Base-by-base conservation (phyloP, 37 sponge, comb jelly and placozoan species). In the Lycopodina hypogea region DNA sequence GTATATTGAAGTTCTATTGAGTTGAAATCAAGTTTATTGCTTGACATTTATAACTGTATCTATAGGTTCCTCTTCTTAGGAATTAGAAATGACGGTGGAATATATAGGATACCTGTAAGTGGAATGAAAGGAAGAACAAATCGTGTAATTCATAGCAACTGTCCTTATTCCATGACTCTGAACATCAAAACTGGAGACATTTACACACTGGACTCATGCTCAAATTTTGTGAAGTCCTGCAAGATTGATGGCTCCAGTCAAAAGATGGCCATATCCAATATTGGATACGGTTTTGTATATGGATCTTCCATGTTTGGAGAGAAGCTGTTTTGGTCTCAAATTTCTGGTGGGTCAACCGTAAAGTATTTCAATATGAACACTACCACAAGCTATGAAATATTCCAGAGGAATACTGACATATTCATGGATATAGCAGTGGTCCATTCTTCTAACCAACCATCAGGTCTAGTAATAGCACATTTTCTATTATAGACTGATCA, bases 391-490 rank as follows among this genome's bases (percentile, higher is more conserved):
- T 2, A 34, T 19, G 66, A 33, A 28, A 32, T 70, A 24, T 21
- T 38, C 70, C 23, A 70, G 2, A 70, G 26, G 23, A 11, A 45
- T 9, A 34, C 18, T 34, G 30, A 37, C 29, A 24, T 6, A 0
- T 56, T 69, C n/a, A 8, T 17, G 0, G 32, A 23, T 39, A 32
- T 75, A 18, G 11, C 21, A 0, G 59, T 75, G 0, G 59, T 75
- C 0, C 59, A 57, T 35, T 24, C 75, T 57, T 75, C 75, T 35
- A 55, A 56, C 12, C 75, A 75, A 35, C 75, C 75, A 75, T 56
- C 75, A 58, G 59, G 75, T 75, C 30, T 35, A 39, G 22, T 33
- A 34, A 17, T 18, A 57, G 36, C n/a, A n/a, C n/a, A n/a, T n/a
- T n/a, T n/a, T n/a, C n/a, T n/a, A n/a, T n/a, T n/a, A n/a, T n/a